phyloP scores from a whole-genome alignment of 1,140 invertebrate genomes.

The Idris sp. region DNA sequence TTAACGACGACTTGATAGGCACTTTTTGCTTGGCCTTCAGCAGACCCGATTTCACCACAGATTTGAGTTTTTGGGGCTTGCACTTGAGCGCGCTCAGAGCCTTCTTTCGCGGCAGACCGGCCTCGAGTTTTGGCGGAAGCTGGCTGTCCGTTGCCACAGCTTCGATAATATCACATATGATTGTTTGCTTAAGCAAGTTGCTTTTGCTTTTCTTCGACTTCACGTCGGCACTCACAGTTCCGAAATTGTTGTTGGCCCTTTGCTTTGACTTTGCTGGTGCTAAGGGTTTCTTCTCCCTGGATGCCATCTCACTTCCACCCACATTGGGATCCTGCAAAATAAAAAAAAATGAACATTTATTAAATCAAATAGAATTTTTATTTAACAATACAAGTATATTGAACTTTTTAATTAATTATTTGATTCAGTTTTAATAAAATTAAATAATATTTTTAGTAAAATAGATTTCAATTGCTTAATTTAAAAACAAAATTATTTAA shows the following conservation, averaged over 20 bases:
- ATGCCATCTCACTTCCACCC: conserved; percentile 80
- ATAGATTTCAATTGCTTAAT: too few relatives aligned
- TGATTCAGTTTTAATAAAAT: too few relatives aligned
- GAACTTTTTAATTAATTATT: not conserved
- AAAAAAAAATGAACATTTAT: too few relatives aligned
- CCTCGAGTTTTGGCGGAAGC: conserved; percentile 71
- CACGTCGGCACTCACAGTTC: conserved; percentile 64
- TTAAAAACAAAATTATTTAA: too few relatives aligned
- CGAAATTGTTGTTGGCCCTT: conserved; percentile 74
- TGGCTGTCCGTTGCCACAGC: conserved; percentile 72
- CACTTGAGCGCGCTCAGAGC: conserved; percentile 70
- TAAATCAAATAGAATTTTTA: too few relatives aligned
- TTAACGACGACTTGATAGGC: conserved; percentile 69
- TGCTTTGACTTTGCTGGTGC: conserved; percentile 77
- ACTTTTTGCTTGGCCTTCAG: conserved; percentile 74
- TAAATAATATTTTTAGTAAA: too few relatives aligned
- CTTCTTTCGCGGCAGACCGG: conserved; percentile 73
- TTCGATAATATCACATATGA: conserved; percentile 61
- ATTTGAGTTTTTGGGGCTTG: conserved; percentile 70
- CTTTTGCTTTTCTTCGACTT: conserved; percentile 70
- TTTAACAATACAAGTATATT: not conserved
- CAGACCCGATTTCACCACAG: conserved; percentile 68
- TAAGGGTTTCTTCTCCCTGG: conserved; percentile 79
- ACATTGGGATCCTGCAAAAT: conserved; percentile 77
- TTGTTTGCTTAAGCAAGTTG: conserved; percentile 64